Base-by-base conservation (phyloP, 2,888 invertebrate species). In the Himalopsyche tibetana region DNA sequence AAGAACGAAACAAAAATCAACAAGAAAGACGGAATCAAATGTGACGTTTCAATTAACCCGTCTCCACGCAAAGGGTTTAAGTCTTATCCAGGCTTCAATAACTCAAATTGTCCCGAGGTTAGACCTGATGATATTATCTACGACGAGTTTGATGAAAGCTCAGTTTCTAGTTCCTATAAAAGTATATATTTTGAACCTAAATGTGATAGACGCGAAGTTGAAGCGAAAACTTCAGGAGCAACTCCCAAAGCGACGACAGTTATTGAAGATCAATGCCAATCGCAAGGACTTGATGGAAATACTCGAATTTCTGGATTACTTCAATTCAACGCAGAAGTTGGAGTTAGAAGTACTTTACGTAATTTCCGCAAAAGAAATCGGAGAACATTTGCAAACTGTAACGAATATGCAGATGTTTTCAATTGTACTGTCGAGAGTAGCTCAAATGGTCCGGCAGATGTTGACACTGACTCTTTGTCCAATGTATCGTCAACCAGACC, bases 121-220 rank as follows among this genome's bases (percentile, higher is more conserved):
- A 74, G 74, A 74, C 74, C 74, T 5, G 74, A 74, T 74, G 74
- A 74, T 74, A 74, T 74, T 74, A 74, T 74, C 15, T 74, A 74
- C 36, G 74, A 74, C 12, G 74, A 36, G n/a, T 74, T 74, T 36
- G 74, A 74, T 74, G 74, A 74, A 36, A 36, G 38, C 38, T 36
- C 74, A 2, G 74, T 74, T 36, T 74, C 12, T 36, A 74, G 74
- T 38, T 38, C 38, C 28, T 74, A 74, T 74, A 74, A 74, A 74
- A 36, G 74, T 74, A 74, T 74, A 74, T 74, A 74, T 74, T 74
- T 74, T 74, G 74, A 74, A 36, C 38, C 28, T 38, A 74, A 74
- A 74, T 38, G 74, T 74, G 74, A 74, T 74, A 74, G 15, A 12
- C 28, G 74, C 36, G 38, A 74, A 74, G 74, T 38, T 4, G 74